phyloP scores from a whole-genome alignment of 1,140 invertebrate genomes.

The Aporrectodea caliginosa region DNA sequence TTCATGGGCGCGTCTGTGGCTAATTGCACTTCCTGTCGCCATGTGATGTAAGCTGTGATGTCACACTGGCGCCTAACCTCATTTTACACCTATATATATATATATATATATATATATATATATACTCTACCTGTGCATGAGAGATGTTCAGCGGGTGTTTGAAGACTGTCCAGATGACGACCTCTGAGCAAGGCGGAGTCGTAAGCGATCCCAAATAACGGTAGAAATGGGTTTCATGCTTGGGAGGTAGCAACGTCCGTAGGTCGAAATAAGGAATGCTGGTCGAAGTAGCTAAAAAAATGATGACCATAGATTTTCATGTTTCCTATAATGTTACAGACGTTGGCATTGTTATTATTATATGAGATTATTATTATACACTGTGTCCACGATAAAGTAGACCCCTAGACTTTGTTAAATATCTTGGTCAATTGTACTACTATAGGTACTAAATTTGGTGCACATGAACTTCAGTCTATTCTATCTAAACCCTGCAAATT shows the following conservation, averaged over 20 bases:
- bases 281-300: neutral
- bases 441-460: no score
- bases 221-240: constrained; percentile 52
- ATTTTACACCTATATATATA: no score
- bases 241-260: neutral
- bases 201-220: constrained; percentile 71
- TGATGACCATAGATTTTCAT: neutral
- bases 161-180: constrained; percentile 71
- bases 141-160: constrained; percentile 51
- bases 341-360: neutral
- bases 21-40: neutral
- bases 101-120: no score
- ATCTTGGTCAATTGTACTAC: no score
- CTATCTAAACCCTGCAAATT: no score
- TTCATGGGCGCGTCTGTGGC: neutral
- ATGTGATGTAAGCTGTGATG: neutral
- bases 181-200: constrained; percentile 69
- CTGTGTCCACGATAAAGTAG: no score
- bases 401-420: neutral
- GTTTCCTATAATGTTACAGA: neutral
- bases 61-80: no score
- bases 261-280: neutral
- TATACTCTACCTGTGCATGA: neutral
- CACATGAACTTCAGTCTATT: no score
- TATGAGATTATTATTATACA: neutral